Evolutionary conservation across 2,888 invertebrate genomes (phyloP), one percentile per base, ranked within the genome.

Genomic region (Rugalucina vietnamica): DNA sequence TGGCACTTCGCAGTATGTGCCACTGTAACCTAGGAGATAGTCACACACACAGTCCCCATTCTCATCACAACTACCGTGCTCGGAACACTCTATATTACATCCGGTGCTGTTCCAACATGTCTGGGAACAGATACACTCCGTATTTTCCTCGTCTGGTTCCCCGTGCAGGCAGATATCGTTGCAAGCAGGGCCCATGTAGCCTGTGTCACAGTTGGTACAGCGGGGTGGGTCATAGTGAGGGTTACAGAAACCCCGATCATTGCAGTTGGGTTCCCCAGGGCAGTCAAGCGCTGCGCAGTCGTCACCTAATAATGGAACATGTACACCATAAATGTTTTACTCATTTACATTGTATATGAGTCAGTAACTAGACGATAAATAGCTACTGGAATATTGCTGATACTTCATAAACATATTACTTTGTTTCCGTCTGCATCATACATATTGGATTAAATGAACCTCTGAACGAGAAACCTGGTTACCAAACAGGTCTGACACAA

Each of bases 11-110:
- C 92, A 92, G 74, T 83, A 90, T 0, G 79, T 85, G 18, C 92
- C 92, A 54, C 81, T 79, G 91, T 91, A 92, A 1, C 92, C 92
- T 12, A 75, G 54, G 36, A 91, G 71, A 4, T 90, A 91, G 27
- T 89, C 90, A 78, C 92, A 92, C 78, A 77, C 85, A 73, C 92
- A 92, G n/a, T 81, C 72, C 1, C 80, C 75, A 65, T 79, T 37
- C 27, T 36, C 29, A 60, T 88, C 81, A 84, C 92, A 92, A 1
- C 37, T 65, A 2, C 92, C 92, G 81, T 92, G 89, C 3, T 81
- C 81, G 12, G 91, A 92, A 76, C 92, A 92, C 79, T 90, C 81
- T 14, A 92, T 90, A 76, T 92, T 82, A 81, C 92, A 92, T 1
- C 91, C 91, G 4, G 69, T 71, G 34, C 92, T 91, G 82, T 92